Evolutionary conservation across 2,888 invertebrate genomes (phyloP).

Genomic region (Steinernema carpocapsae): DNA sequence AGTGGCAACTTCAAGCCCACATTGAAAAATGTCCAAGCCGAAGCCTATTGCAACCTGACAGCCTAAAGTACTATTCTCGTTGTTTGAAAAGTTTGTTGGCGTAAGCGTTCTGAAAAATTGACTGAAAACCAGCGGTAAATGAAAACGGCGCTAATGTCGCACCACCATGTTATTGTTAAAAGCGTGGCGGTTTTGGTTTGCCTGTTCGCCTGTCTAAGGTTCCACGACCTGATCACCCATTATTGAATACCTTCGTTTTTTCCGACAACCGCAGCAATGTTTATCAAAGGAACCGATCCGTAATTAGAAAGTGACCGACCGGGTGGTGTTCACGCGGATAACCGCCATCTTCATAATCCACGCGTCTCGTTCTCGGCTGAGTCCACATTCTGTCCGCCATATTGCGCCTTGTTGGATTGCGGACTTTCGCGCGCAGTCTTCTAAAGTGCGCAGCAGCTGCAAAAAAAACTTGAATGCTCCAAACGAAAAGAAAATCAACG

Average conservation of each 20-base stretch:
- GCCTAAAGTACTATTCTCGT: too few relatives aligned
- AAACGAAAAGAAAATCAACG: conserved; percentile 31
- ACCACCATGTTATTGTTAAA: too few relatives aligned
- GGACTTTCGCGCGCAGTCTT: neutral
- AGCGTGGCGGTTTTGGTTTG: too few relatives aligned
- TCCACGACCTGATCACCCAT: too few relatives aligned
- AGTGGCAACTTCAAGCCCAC: too few relatives aligned
- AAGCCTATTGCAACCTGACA: too few relatives aligned
- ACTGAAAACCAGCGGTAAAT: too few relatives aligned
- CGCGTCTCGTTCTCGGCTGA: neutral
- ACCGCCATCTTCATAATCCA: neutral
- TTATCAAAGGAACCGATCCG: conserved; percentile 31
- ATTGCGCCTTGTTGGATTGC: conserved; percentile 9
- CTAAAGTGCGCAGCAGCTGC: neutral
- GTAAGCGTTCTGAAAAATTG: too few relatives aligned
- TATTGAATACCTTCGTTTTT: neutral
- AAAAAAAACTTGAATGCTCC: conserved; percentile 33
- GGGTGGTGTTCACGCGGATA: neutral
- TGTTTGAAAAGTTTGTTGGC: too few relatives aligned
- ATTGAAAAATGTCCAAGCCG: too few relatives aligned
- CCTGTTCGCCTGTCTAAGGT: too few relatives aligned
- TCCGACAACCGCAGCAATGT: neutral
- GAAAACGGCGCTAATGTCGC: too few relatives aligned
- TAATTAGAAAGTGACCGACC: conserved; percentile 24
- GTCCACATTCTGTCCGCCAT: conserved; percentile 18